Evolutionary conservation across 2,888 invertebrate genomes (phyloP).

Genomic region (Dryocosmus kuriphilus): DNA sequence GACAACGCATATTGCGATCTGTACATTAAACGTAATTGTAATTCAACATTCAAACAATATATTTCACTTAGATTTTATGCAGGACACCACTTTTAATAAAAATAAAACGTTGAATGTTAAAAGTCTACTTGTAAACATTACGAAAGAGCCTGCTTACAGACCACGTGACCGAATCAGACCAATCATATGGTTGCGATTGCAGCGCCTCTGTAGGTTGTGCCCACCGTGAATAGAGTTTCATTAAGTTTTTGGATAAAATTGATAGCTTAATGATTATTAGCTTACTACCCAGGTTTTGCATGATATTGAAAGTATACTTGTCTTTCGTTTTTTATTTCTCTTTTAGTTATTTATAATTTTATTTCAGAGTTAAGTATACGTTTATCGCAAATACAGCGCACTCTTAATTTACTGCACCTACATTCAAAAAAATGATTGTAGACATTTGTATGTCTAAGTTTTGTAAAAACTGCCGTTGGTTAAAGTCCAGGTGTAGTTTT

Average conservation of each 20-base stretch:
- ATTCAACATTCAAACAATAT: too few relatives aligned
- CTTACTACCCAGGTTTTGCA: slow-evolving; percentile 44
- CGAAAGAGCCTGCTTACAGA: too few relatives aligned
- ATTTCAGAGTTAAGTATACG: not conserved
- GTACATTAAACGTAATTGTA: too few relatives aligned
- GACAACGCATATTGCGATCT: too few relatives aligned
- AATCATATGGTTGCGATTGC: too few relatives aligned
- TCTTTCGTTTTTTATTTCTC: slow-evolving; percentile 37
- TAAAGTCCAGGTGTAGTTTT: not conserved
- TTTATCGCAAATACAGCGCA: not conserved
- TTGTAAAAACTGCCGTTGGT: not conserved
- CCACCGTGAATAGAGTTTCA: not conserved
- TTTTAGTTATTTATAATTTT: not conserved
- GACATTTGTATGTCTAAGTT: not conserved
- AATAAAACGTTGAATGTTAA: too few relatives aligned
- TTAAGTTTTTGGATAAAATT: slow-evolving; percentile 36
- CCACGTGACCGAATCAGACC: too few relatives aligned
- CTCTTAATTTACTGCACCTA: not conserved
- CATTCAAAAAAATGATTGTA: not conserved
- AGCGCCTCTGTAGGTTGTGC: too few relatives aligned
- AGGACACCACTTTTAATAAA: too few relatives aligned
- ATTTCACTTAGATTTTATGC: too few relatives aligned
- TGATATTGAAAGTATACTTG: not conserved
- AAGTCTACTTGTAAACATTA: too few relatives aligned
- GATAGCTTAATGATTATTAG: slow-evolving; percentile 40